Base-by-base conservation (phyloP, 2,797 vertebrate species). In the Sebastes flavidus region DNA sequence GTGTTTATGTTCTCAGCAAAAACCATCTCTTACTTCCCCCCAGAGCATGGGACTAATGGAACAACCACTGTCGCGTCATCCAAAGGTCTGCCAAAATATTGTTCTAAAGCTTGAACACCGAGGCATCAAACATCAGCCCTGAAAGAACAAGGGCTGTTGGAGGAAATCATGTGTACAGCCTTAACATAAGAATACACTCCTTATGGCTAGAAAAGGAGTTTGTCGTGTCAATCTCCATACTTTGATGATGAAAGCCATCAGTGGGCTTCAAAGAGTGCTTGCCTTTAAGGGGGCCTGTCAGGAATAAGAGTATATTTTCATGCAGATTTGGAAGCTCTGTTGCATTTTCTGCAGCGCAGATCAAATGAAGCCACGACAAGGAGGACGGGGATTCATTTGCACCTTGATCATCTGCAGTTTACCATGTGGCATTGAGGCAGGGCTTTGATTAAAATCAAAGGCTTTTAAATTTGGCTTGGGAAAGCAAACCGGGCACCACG, bases 191-290 rank as follows among this genome's bases (percentile, higher is more conserved):
- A 92, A 91, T 80, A 82, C 60, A 76, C 67, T 82, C 77, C 90
- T 90, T 79, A 85, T 36, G 76, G 67, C 46, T 42, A 79, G 62
- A 63, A 42, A 62, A 85, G 73, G 84, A 88, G 83, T 89, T 84
- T 65, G 80, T 80, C 52, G 24, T 72, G 87, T 86, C 90, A 78
- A 65, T 88, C 89, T 85, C 70, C 12, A 22, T 52, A 90, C 94
- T 96, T 96, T 96, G 95, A 96, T 94, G 94, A 94, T 95, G 81
- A 95, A 95, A 95, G 91, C 78, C 42, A 27, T 66, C 77, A 34
- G 85, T 77, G 42, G 81, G 88, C 92, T 92, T 96, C 95, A 96
- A 96, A 96, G 93, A 82, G 67, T 75, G 66, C 71, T 79, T 58
- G 80, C 88, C 86, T 83, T 88, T 75, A 87, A 89, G 85, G 55